These are phyloP conservation scores for Orycteropus afer DNA, from an alignment of 2,113 vertebrate genomes.

Conservation along the genomic window DNA sequence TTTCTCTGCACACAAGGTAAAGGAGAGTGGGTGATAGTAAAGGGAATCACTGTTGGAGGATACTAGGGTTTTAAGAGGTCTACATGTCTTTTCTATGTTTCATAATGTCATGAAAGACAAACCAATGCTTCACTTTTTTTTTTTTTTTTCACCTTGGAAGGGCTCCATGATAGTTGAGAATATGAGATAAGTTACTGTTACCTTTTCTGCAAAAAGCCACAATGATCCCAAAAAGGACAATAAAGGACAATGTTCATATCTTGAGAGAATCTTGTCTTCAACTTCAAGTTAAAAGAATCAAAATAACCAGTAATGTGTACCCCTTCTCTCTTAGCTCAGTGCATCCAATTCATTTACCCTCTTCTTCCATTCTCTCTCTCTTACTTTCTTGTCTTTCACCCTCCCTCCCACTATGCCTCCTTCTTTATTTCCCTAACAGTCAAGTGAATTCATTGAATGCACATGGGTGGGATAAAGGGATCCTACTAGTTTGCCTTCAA, in stretches of 20 bases:
- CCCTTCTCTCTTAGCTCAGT: too few species aligned
- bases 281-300: too few species aligned
- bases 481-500: neutral
- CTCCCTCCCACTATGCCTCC: too few species aligned
- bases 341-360: neutral
- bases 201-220: neutral
- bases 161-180: neutral
- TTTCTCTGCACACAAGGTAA: neutral
- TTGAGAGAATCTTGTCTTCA: neutral
- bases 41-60: neutral
- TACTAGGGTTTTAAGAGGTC: neutral
- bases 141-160: neutral
- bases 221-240: neutral
- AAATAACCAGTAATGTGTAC: too few species aligned
- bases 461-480: neutral
- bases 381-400: neutral
- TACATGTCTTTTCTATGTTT: neutral
- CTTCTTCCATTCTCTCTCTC: neutral
- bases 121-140: neutral
- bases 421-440: neutral
- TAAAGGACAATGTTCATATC: neutral
- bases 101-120: neutral
- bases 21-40: fast-evolving
- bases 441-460: too few species aligned
- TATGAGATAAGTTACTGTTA: neutral